These are phyloP conservation scores for Polypedilum vanderplanki DNA, from an alignment of 1,140 invertebrate species.

Conservation along the genomic window DNA sequence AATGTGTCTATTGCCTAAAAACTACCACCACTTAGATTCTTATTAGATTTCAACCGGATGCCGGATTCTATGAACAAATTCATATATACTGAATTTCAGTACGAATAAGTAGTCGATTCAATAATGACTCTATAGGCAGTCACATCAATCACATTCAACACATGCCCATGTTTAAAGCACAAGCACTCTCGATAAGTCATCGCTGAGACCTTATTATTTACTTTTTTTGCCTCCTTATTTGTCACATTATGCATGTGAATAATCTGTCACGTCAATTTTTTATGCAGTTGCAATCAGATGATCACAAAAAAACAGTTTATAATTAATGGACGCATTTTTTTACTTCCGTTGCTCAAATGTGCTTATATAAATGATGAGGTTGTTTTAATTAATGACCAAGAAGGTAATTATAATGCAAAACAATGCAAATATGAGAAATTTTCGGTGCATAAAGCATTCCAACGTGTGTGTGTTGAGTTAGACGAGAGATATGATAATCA, in stretches of 20 bases:
- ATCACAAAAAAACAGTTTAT: background rate
- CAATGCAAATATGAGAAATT: constrained; percentile 6
- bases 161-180: background rate
- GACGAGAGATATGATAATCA: background rate
- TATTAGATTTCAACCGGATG: constrained; percentile 6
- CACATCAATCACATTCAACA: background rate
- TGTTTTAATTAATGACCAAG: constrained; percentile 24
- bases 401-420: constrained; percentile 25
- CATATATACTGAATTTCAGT: background rate
- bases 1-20: constrained; percentile 12
- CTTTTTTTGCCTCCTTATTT: constrained; percentile 6
- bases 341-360: constrained; percentile 16
- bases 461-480: background rate
- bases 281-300: background rate
- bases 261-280: constrained; percentile 16
- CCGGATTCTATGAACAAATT: background rate
- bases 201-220: constrained; percentile 7
- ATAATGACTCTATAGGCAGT: background rate
- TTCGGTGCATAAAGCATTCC: background rate
- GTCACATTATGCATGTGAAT: constrained; percentile 15
- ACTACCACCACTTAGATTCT: background rate
- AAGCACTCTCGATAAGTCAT: background rate
- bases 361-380: background rate
- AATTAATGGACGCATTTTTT: background rate
- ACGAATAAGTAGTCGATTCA: background rate